Base-by-base conservation (phyloP, 1,140 invertebrate genomes). In the Cyclargus thomasi region DNA sequence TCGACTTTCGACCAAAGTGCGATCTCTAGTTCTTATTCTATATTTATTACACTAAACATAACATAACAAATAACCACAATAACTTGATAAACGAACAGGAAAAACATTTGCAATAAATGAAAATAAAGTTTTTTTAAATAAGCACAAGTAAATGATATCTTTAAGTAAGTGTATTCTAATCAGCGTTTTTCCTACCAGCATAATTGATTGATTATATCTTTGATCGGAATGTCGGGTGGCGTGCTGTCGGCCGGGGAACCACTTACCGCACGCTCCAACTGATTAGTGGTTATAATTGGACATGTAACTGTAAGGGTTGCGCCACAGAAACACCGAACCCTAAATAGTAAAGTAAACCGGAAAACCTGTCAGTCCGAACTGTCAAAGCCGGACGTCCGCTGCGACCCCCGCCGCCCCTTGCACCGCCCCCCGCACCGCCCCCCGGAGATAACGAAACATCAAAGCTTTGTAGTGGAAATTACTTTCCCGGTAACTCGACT, bases 381-480 rank as follows among this genome's bases (percentile, higher is more conserved):
- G 29, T 29, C 29, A 29, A 29, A 29, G 29, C 29, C 29, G 29
- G 29, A 47, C 1, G 0, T 47, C 39, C 39, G 14, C 11, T 2
- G 39, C 10, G 39, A 47, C 39, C 39, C 14, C 39, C 14, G 39
- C 10, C 39, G 4, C 0, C 36, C 8, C 7, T 1, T 1, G 4
- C 36, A 8, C 36, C 8, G 10, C 8, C 7, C 8, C 11, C 1
- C 4, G 39, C 39, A 0, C 10, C 10, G 39, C 11, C n/a, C n/a
- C n/a, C n/a, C n/a, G 14, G 39, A 47, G 39, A 47, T 47, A 47
- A 47, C 39, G 39, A 47, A 47, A 47, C 39, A 47, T 47, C 39
- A 47, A 47, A 47, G 39, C 39, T 16, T 47, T 47, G 39, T 47
- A 47, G 39, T 47, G 39, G 39, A 47, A 47, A 47, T 47, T 47